Base-by-base conservation (phyloP, 2,797 vertebrate species). In the Phrynocephalus forsythii region DNA sequence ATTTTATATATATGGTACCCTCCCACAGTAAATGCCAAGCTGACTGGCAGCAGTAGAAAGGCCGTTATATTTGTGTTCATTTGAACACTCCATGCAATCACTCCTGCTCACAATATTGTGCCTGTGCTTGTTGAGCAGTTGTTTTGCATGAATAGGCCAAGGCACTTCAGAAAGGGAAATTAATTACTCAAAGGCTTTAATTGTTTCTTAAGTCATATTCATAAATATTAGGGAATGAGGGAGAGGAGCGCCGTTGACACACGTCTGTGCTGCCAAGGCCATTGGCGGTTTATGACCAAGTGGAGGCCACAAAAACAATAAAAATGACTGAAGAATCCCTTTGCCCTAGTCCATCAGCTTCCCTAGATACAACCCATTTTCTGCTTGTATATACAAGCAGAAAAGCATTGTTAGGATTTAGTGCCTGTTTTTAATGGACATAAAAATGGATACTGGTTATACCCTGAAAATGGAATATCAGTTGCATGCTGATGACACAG, bases 91-190 rank as follows among this genome's bases (percentile, higher is more conserved):
- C 60, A 20, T 63, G 60, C 60, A 63, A 63, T 63, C 15, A 63
- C 60, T 63, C 18, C 60, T 15, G 20, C 18, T 22, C 24, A 26
- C 15, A 22, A 60, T 84, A 82, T 20, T n/a, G n/a, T 83, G 18
- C 9, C 50, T 83, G 24, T 77, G 89, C 79, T 73, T 72, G 7
- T 69, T 33, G 60, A 88, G 26, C 86, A 22, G 56, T 20, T 63
- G 0, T 75, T 90, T 72, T 18, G 3, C 0, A 16, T 48, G 0
- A 9, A 9, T n/a, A 1, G 22, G 22, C 24, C 38, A 73, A 63
- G 52, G 81, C n/a, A 28, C 9, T 80, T 77, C 52, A 20, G 22
- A 3, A 2, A 81, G 28, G 11, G 1, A 66, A 44, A 63, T 33
- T 33, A 0, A 28, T 82, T 6, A 15, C 2, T 66, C 30, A 38